Conservation (phyloP, 2,113 vertebrate genomes). For the Nannospalax galili region DNA sequence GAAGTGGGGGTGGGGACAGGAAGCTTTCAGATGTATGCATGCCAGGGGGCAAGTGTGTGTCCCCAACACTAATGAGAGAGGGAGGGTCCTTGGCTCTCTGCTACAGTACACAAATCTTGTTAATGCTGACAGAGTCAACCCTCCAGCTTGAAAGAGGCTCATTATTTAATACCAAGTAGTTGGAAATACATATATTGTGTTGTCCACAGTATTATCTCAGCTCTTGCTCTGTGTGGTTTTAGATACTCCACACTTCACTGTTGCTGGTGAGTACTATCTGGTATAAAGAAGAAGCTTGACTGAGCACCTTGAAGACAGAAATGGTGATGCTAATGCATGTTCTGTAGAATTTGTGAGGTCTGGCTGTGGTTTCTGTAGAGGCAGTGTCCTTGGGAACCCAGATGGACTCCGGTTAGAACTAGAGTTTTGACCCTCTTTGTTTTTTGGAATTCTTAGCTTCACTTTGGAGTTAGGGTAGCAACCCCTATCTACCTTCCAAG, state of each 20-base stretch:
- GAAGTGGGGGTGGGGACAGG: background rate
- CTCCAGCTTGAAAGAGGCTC: conserved; percentile 57
- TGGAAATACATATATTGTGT: conserved; percentile 65
- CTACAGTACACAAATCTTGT: conserved; percentile 53
- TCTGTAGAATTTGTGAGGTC: background rate
- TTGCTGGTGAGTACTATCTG: background rate
- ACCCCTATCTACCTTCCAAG: background rate
- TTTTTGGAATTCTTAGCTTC: background rate
- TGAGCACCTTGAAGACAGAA: background rate
- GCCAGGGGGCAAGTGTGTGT: background rate
- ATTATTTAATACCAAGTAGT: conserved; percentile 41
- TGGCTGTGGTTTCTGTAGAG: background rate
- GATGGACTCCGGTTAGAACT: background rate
- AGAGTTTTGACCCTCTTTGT: background rate
- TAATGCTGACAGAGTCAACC: conserved; percentile 61
- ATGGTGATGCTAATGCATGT: background rate
- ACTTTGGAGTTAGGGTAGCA: background rate
- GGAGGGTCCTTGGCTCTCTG: conserved; percentile 24
- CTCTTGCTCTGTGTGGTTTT: conserved; percentile 22
- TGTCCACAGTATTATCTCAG: conserved; percentile 22
- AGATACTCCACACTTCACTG: background rate
- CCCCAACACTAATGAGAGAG: conserved; percentile 49
- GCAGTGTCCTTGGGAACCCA: background rate
- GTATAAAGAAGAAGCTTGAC: background rate
- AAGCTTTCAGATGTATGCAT: conserved; percentile 3